A percentile compares a stretch with the other conserved stretches of the same genome.
Evolutionary conservation across 1,140 invertebrate genomes (phyloP).

Genomic region (Conus ventricosus): DNA sequence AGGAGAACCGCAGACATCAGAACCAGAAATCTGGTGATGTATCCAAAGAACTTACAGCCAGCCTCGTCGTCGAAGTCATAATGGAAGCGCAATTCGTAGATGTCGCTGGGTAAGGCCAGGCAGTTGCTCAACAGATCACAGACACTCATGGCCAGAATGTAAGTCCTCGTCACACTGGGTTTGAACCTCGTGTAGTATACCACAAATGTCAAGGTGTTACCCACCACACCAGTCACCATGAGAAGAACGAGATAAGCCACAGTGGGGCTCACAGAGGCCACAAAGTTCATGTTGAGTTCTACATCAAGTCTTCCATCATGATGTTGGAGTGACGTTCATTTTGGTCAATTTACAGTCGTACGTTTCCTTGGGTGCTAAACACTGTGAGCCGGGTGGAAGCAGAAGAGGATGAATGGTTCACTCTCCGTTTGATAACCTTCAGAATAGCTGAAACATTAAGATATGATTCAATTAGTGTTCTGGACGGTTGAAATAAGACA

Average conservation of each 20-base stretch:
- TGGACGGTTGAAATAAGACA: neutral
- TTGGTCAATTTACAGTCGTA: neutral
- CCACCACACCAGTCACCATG: slow-evolving; percentile 49
- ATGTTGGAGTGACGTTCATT: neutral
- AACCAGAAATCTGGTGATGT: slow-evolving; percentile 31
- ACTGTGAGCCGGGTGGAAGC: too few relatives aligned
- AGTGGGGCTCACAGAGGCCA: neutral
- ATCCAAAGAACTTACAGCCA: slow-evolving; percentile 43
- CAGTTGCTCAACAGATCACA: slow-evolving; percentile 60
- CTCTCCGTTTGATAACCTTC: too few relatives aligned
- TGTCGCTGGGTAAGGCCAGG: slow-evolving; percentile 63
- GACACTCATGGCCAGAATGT: slow-evolving; percentile 61
- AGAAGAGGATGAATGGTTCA: too few relatives aligned
- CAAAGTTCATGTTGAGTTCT: neutral
- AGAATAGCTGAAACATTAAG: too few relatives aligned
- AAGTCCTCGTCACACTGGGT: slow-evolving; percentile 55
- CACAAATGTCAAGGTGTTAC: slow-evolving; percentile 54
- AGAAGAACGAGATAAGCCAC: neutral
- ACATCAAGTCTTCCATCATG: neutral
- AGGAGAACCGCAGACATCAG: slow-evolving; percentile 31
- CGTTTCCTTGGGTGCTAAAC: too few relatives aligned
- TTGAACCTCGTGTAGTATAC: slow-evolving; percentile 57
- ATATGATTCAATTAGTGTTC: too few relatives aligned
- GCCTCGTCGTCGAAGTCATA: slow-evolving; percentile 39
- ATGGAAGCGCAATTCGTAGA: slow-evolving; percentile 56